Percentiles rank a stretch among this genome's conserved stretches.
phyloP scores from a whole-genome alignment of 2,888 invertebrate species.

The Ochlodes sylvanus region DNA sequence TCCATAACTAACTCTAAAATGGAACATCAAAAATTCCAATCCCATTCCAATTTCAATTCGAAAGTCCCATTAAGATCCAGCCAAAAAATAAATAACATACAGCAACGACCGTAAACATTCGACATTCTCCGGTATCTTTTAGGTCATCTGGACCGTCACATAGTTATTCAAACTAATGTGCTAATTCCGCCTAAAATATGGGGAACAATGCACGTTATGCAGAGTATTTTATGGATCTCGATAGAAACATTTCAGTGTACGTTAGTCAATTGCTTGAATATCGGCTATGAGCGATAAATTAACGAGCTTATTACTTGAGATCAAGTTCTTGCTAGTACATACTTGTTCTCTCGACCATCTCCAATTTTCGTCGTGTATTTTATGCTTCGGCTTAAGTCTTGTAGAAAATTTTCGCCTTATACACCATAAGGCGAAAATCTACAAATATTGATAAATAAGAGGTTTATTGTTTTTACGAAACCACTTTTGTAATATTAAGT shows the following conservation, averaged over 20 bases:
- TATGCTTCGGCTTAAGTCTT: no score
- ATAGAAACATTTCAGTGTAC: constrained; percentile 43
- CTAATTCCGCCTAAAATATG: constrained; percentile 54
- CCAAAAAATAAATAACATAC: constrained; percentile 15
- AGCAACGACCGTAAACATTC: constrained; percentile 19
- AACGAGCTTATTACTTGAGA: no score
- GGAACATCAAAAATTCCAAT: constrained; percentile 5
- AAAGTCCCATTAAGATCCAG: constrained; percentile 1
- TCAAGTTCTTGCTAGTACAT: no score
- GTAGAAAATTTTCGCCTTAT: no score
- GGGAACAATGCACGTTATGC: constrained; percentile 47
- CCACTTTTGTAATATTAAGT: no score
- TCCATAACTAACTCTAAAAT: not conserved
- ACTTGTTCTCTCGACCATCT: no score
- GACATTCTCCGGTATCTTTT: constrained; percentile 45
- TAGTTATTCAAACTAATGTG: constrained; percentile 47
- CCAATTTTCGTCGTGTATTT: no score
- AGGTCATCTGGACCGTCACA: constrained; percentile 44
- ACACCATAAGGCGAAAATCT: no score
- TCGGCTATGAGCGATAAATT: not conserved
- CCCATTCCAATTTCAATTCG: constrained; percentile 3
- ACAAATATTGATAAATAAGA: no score
- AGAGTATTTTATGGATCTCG: constrained; percentile 51
- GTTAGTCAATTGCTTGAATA: not conserved
- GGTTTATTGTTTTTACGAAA: no score